Evolutionary conservation across 1,140 invertebrate genomes (phyloP), one percentile per base, ranked within the genome.

Genomic region (Drosophila sucinea): DNA sequence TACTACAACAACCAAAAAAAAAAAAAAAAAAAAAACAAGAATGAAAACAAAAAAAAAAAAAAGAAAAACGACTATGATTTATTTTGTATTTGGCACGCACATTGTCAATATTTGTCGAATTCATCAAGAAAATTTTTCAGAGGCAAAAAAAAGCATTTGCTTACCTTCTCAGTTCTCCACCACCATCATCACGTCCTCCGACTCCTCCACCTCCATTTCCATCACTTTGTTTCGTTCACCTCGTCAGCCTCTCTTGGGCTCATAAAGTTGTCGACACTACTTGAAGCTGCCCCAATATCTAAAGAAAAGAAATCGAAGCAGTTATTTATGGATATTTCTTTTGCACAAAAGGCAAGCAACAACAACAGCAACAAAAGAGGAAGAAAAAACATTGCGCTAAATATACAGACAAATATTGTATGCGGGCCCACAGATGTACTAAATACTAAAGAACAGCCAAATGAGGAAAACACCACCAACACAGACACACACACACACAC

Each of bases 51-150:
- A 76, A 67, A 30, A 67, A 61, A 60, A 85, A 81, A 86, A 82
- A 64, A 83, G 79, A 85, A 81, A 82, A 86, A 67, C 79, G 79
- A 62, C 79, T 87, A 87, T 87, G 83, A 87, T 87, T 87, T 87
- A 89, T 83, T 87, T 87, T 73, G 76, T 79, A 75, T 89, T 87
- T 89, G 79, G 84, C 79, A 87, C 79, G 79, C 84, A 89, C 76
- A 78, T 87, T 87, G 83, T 87, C 84, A 87, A 87, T 89, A 87
- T 87, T 87, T 87, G 73, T 87, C 77, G 80, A 87, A 87, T 87
- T 83, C 80, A 89, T 87, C 83, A 87, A 73, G 62, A 77, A 70
- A 76, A 47, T 44, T 61, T 55, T 70, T 47, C 73, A 77, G 70
- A 70, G 60, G 44, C 65, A 58, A 38, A 2, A 35, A 56, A 10